phyloP scores from a whole-genome alignment of 1,140 invertebrate species.

The Meloidogyne chitwoodi region DNA sequence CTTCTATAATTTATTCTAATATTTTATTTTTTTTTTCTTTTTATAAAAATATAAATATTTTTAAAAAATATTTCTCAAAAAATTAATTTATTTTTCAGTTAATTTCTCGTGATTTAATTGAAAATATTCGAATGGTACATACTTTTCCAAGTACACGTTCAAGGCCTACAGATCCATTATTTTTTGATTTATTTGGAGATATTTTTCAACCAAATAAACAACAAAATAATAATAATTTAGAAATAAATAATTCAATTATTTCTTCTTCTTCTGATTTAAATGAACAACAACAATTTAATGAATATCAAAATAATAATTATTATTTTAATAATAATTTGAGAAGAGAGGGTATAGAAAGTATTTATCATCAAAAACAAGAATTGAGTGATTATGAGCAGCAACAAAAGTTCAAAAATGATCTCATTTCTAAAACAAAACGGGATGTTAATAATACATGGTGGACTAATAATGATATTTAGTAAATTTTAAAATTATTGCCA shows the following conservation, averaged over 20 bases:
- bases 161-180: slow-evolving; percentile 28
- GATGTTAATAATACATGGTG: neutral
- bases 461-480: neutral
- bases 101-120: slow-evolving; percentile 45
- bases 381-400: neutral
- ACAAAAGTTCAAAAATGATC: neutral
- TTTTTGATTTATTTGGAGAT: slow-evolving; percentile 53
- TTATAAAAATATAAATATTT: neutral
- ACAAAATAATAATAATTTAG: neutral
- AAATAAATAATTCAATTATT: no score
- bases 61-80: neutral
- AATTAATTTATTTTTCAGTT: slow-evolving; percentile 31
- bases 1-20: neutral
- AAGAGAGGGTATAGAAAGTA: neutral
- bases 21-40: no score
- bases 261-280: no score
- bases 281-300: no score
- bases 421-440: neutral
- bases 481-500: no score
- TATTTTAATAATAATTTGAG: neutral
- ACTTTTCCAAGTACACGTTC: slow-evolving; percentile 14
- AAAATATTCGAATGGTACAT: slow-evolving; percentile 44
- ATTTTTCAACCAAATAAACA: slow-evolving; percentile 39
- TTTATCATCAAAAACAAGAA: neutral
- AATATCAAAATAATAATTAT: neutral